Conservation (phyloP, 2,113 vertebrate genomes). For the Sylvilagus bachmani region DNA sequence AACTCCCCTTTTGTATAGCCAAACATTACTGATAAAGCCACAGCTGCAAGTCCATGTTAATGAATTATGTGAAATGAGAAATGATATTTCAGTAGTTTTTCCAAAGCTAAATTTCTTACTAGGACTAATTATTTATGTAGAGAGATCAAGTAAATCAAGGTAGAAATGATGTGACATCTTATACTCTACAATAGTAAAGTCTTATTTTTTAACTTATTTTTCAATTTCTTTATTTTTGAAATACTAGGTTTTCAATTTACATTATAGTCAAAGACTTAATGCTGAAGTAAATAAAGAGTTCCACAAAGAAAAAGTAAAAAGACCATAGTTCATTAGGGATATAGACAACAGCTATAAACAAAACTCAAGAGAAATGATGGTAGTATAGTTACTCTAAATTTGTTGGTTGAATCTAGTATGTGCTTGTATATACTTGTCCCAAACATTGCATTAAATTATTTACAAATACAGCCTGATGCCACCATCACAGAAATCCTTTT, state of each 20-base stretch:
- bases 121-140: not conserved
- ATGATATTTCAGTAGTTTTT: not conserved
- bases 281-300: no score
- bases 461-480: not conserved
- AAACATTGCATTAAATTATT: not conserved
- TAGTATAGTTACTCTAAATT: not conserved
- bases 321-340: no score
- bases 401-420: not conserved
- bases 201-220: no score
- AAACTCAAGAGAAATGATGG: no score
- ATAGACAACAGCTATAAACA: no score
- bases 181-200: not conserved
- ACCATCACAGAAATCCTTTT: not conserved
- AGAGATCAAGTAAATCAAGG: constrained; percentile 23
- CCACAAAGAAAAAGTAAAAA: no score
- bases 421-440: not conserved
- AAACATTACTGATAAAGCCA: not conserved
- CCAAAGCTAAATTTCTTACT: not conserved
- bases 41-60: not conserved
- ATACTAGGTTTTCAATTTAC: no score
- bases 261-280: no score
- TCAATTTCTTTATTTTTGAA: no score
- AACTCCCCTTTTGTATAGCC: not conserved
- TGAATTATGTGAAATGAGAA: not conserved
- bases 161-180: not conserved